These are phyloP conservation scores for Drosophila watanabei DNA, from an alignment of 1,140 invertebrate species.

Conservation along the genomic window DNA sequence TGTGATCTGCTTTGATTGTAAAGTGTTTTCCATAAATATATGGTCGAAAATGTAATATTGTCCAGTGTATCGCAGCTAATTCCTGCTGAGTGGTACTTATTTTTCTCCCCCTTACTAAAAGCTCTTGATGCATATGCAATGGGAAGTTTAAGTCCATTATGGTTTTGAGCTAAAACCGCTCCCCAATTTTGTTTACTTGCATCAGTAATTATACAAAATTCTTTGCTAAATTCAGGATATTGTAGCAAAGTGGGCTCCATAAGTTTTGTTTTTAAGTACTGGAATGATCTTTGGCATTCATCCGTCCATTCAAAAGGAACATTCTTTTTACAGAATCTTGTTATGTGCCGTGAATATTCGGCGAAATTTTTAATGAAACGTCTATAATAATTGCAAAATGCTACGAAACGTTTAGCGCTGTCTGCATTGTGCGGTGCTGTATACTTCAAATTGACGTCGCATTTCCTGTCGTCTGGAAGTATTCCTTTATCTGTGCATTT, in stretches of 20 bases:
- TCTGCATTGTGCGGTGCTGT: slow-evolving; percentile 18
- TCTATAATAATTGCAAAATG: too few species aligned
- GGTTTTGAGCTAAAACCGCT: slow-evolving; percentile 47
- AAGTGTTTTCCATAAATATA: slow-evolving; percentile 82
- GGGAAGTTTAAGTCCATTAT: slow-evolving; percentile 8
- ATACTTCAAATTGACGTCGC: too few species aligned
- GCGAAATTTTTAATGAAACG: slow-evolving; percentile 32
- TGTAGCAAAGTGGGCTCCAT: slow-evolving; percentile 63
- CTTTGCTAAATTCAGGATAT: slow-evolving; percentile 79
- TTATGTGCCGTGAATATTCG: slow-evolving; percentile 34
- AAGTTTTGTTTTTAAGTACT: slow-evolving; percentile 57
- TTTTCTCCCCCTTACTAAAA: slow-evolving; percentile 52
- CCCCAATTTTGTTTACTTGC: slow-evolving; percentile 53
- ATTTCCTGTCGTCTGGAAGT: too few species aligned
- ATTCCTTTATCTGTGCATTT: too few species aligned
- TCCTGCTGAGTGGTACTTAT: slow-evolving; percentile 16
- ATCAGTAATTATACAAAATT: slow-evolving; percentile 21
- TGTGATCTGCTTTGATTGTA: slow-evolving; percentile 3
- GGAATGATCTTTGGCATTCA: slow-evolving; percentile 58
- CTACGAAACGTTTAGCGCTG: slow-evolving; percentile 21
- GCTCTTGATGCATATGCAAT: slow-evolving; percentile 57
- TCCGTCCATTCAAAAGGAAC: slow-evolving; percentile 48
- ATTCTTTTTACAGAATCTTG: slow-evolving; percentile 57
- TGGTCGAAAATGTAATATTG: too few species aligned
- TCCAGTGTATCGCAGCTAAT: slow-evolving; percentile 61